Base-by-base conservation (phyloP, 2,797 vertebrate species). In the Malacoraja senta region DNA sequence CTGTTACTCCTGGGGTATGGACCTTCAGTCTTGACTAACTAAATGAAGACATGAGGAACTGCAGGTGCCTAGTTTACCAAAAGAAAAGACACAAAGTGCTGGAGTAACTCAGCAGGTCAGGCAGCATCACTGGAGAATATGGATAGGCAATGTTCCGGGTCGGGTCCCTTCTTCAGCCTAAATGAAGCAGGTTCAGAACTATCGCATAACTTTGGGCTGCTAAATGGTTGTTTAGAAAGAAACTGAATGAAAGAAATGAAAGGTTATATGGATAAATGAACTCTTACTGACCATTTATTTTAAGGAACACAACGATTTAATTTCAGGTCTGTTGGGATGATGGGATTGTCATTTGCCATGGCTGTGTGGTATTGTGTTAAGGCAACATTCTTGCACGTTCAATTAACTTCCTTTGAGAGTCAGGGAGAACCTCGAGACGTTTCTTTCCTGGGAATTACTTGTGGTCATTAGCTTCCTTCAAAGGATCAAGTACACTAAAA, bases 381-480 rank as follows among this genome's bases (percentile, higher is more conserved):
- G 61, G 63, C 15, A 29, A 86, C 63, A 63, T 58, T 29, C 58
- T 26, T 61, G 83, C 15, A 17, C 81, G 17, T 86, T 86, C n/a
- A 29, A n/a, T 86, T 86, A 63, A 86, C 58, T 84, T 86, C 83
- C 83, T 86, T 86, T 86, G 83, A 29, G 83, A 86, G 12, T 32
- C 15, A 15, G 13, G 24, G 12, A 58, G 6, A 29, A 32, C n/a
- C 83, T 63, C 58, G n/a, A 61, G 83, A n/a, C 53, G 15, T 15
- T 86, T 61, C 26, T 63, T 29, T 86, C 61, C 83, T 86, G 2
- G 58, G 12, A 61, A 58, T 86, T n/a, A 63, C 58, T 86, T 1
- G 83, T 32, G 26, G 58, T 86, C n/a, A 58, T 86, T 63, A 29
- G 63, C 63, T 86, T 86, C 83, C n/a, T 88, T 88, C 9, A 88